Evolutionary conservation across 2,797 vertebrate species (phyloP).

Genomic region (Buphagus erythrorhynchus): DNA sequence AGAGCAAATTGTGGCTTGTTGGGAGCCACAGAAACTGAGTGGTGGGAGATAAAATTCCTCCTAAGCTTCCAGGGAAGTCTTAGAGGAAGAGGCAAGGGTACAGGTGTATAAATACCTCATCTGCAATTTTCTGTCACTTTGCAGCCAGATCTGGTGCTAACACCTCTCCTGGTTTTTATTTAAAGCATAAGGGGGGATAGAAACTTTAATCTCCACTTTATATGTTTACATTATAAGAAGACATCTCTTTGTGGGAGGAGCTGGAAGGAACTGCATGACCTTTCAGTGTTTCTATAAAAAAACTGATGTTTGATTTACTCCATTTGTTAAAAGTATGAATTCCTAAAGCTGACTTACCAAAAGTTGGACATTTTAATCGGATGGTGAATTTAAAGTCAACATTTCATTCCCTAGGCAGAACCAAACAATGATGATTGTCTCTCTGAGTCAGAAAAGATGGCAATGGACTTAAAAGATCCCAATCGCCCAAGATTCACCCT

Average conservation of each 20-base stretch:
- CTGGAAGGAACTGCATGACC: not conserved
- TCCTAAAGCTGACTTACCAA: not conserved
- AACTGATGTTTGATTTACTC: not conserved
- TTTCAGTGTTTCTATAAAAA: not conserved
- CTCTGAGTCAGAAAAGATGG: constrained; percentile 71
- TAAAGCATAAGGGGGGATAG: not conserved
- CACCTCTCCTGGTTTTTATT: not conserved
- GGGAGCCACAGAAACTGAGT: not conserved
- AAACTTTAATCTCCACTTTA: not conserved
- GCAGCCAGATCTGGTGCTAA: not conserved
- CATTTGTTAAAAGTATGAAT: not conserved
- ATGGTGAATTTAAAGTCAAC: not conserved
- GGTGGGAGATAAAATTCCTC: not conserved
- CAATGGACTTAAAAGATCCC: constrained; percentile 89
- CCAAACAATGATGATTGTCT: constrained; percentile 82
- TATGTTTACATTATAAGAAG: not conserved
- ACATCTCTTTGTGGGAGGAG: not conserved
- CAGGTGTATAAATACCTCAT: rapidly evolving
- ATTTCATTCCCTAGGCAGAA: constrained; percentile 74
- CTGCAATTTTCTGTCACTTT: not conserved
- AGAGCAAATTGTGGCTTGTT: not conserved
- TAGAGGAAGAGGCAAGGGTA: not conserved
- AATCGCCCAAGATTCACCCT: constrained; percentile 94
- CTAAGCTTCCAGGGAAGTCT: not conserved
- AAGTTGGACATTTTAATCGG: not conserved